phyloP scores from a whole-genome alignment of 2,113 vertebrate genomes.

The Potamarius usumacintae region DNA sequence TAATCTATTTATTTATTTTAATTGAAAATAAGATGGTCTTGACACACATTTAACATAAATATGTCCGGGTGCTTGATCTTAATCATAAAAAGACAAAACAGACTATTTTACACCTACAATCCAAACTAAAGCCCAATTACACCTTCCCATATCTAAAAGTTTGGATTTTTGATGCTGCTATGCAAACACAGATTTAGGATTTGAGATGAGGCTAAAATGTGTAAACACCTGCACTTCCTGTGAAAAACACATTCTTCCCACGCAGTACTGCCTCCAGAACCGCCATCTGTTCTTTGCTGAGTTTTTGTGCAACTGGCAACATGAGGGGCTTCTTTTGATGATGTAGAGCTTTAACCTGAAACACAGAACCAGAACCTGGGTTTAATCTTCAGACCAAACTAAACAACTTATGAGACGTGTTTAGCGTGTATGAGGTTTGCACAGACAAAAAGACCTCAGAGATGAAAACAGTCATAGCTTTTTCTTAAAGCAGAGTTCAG shows the following conservation, averaged over 20 bases:
- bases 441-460: neutral
- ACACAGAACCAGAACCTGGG: neutral
- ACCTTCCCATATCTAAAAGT: neutral
- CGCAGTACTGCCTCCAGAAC: conserved; percentile 81
- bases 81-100: too few relatives aligned
- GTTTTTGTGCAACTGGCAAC: conserved; percentile 68
- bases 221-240: conserved; percentile 87
- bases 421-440: neutral
- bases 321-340: conserved; percentile 75
- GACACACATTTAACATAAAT: too few relatives aligned
- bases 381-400: neutral
- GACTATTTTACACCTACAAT: too few relatives aligned
- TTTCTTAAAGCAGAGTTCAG: neutral
- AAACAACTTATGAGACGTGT: neutral
- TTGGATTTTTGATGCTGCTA: neutral
- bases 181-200: neutral
- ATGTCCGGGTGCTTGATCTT: neutral
- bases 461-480: neutral
- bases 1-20: too few relatives aligned
- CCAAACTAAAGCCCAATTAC: neutral
- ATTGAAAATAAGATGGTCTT: too few relatives aligned
- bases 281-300: conserved; percentile 84
- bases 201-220: neutral
- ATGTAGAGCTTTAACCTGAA: conserved; percentile 70
- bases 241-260: conserved; percentile 93